Percentiles rank a stretch among this genome's conserved stretches.
Conservation (phyloP, 2,113 vertebrate species). For the Butorides virescens region DNA sequence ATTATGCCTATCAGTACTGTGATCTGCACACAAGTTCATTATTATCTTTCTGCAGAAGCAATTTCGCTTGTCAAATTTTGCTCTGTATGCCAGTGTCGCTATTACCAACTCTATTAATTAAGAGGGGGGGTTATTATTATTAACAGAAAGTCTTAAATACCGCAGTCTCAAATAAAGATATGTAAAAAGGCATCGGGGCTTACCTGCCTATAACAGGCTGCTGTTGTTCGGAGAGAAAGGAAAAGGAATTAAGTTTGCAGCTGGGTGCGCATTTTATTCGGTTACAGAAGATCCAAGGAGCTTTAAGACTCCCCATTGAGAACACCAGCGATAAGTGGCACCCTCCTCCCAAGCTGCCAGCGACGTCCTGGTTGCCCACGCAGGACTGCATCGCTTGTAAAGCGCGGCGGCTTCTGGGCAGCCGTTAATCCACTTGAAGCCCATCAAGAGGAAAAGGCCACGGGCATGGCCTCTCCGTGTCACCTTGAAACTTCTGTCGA, state of each 20-base stretch:
- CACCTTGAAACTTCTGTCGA: background rate
- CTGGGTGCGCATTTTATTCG: background rate
- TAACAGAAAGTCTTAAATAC: conserved; percentile 9
- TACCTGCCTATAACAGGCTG: background rate
- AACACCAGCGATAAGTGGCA: background rate
- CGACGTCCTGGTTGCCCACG: background rate
- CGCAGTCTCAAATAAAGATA: background rate
- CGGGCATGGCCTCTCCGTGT: background rate
- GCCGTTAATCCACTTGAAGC: background rate
- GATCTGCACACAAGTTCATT: conserved; percentile 47
- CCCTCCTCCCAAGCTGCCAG: background rate
- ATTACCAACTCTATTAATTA: conserved; percentile 40
- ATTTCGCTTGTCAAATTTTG: conserved; percentile 17
- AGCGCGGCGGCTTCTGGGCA: background rate
- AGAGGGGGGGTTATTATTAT: background rate
- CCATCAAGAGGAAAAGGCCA: background rate
- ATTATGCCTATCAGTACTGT: conserved; percentile 31
- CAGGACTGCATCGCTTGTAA: background rate
- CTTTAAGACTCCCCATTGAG: background rate
- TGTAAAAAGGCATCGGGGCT: background rate
- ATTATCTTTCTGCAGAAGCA: conserved; percentile 12
- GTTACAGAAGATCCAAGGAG: background rate
- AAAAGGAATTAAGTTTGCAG: background rate
- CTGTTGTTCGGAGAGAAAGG: background rate
- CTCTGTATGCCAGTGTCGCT: background rate